Base-by-base conservation (phyloP, 1,140 invertebrate species). In the Chironomus tepperi region DNA sequence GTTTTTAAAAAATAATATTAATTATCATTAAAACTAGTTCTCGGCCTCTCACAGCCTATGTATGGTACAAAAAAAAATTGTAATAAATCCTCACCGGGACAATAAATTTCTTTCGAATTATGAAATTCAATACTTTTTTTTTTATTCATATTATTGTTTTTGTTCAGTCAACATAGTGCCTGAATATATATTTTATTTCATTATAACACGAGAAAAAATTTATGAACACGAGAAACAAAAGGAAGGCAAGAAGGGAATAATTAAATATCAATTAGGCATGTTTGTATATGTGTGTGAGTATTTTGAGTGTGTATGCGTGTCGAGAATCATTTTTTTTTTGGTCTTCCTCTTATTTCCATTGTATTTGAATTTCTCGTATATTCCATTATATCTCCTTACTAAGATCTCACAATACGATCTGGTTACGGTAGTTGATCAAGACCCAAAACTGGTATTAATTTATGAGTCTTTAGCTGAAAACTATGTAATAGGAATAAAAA, bases 221-320 rank as follows among this genome's bases (percentile, higher is more conserved):
- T n/a, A 57, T n/a, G 47, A 57, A 57, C 47, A 57, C 12, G 47
- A n/a, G n/a, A 57, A 57, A 57, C 47, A 57, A 57, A n/a, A 57
- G 47, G n/a, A 57, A n/a, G 47, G 24, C 24, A 34, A 57, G n/a
- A 57, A 57, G 47, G 47, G 47, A 57, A 57, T 70, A 70, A 70
- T 70, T 70, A 70, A 70, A 70, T 70, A 70, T 70, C 65, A 70
- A 70, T 70, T 70, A 70, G 65, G n/a, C 16, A 15, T 70, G n/a
- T 70, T 9, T 70, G 65, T 70, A 9, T 70, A 15, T 57, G 47
- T 57, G 43, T 47, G 47, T 57, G 5, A 15, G n/a, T n/a, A 57
- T 34, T 8, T n/a, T 57, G 12, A 57, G 47, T 57, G 47, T 10
- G 9, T 57, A 15, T 57, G 12, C 12, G 9, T 15, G n/a, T 57